Conservation (phyloP, 2,113 vertebrate species). For the Thryonomys swinderianus region DNA sequence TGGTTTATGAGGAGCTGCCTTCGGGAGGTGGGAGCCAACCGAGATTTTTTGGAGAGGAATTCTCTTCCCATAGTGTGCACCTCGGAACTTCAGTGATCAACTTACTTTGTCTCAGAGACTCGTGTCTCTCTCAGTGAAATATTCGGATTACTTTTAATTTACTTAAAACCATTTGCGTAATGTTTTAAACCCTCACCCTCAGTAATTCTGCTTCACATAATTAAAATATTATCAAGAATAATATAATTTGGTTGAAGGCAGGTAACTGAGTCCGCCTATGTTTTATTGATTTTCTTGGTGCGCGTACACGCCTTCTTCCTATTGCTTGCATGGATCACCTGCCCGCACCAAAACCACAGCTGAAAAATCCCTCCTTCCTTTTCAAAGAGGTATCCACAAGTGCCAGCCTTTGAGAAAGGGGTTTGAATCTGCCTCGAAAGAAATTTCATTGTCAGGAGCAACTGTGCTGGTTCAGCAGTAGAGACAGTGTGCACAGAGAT, state of each 20-base stretch:
- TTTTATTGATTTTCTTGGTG: neutral
- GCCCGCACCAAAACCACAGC: neutral
- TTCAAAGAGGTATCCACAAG: neutral
- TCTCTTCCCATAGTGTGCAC: neutral
- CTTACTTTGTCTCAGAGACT: neutral
- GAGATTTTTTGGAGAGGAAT: neutral
- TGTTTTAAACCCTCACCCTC: neutral
- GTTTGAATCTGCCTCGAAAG: neutral
- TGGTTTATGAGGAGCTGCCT: neutral
- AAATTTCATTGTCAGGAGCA: neutral
- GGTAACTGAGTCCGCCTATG: neutral
- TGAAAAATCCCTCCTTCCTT: neutral
- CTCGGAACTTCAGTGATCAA: neutral
- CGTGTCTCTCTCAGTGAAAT: conserved; percentile 2
- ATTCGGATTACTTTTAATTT: conserved; percentile 3
- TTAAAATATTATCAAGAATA: conserved; percentile 31
- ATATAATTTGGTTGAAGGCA: conserved; percentile 9
- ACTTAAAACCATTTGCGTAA: neutral
- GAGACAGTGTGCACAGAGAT: neutral
- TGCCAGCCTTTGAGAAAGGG: neutral
- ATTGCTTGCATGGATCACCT: neutral
- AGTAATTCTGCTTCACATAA: neutral
- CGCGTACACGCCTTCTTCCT: neutral
- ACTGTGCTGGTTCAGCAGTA: neutral
- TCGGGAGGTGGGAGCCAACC: neutral